phyloP scores from a whole-genome alignment of 2,113 vertebrate species.

The Odontesthes bonariensis region DNA sequence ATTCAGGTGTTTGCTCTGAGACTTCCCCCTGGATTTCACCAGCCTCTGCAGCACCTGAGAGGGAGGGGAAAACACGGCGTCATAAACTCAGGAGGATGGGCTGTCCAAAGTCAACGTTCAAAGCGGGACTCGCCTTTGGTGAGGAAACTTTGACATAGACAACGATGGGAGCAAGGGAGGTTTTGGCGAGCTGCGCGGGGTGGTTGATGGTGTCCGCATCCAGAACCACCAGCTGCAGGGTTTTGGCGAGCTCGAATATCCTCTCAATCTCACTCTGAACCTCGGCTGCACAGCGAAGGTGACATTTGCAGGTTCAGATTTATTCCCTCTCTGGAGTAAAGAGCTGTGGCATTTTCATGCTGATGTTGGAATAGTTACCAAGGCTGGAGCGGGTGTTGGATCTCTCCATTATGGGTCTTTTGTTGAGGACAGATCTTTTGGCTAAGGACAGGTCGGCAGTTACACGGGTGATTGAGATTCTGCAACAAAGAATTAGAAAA shows the following conservation, averaged over 20 bases:
- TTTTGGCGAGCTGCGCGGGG: slow-evolving; percentile 95
- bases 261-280: slow-evolving; percentile 97
- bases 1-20: slow-evolving; percentile 96
- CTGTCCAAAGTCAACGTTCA: rapidly evolving
- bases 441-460: slow-evolving; percentile 95
- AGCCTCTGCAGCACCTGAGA: slow-evolving; percentile 92
- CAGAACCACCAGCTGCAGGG: slow-evolving; percentile 93
- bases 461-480: slow-evolving; percentile 96
- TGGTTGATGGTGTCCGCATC: slow-evolving; percentile 98
- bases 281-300: slow-evolving; percentile 84
- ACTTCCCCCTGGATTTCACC: slow-evolving; percentile 95
- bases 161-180: slow-evolving; percentile 94
- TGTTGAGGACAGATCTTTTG: slow-evolving; percentile 97
- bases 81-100: background rate
- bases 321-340: background rate
- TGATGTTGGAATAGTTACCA: slow-evolving; percentile 80
- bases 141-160: slow-evolving; percentile 98
- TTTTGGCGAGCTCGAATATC: slow-evolving; percentile 97
- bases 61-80: background rate
- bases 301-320: background rate
- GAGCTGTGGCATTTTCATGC: background rate
- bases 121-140: slow-evolving; percentile 86
- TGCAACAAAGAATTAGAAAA: slow-evolving; percentile 53
- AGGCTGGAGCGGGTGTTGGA: slow-evolving; percentile 95
- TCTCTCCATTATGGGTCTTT: slow-evolving; percentile 95